Base-by-base conservation (phyloP, 2,797 vertebrate genomes). In the Zenarchopterus dispar region DNA sequence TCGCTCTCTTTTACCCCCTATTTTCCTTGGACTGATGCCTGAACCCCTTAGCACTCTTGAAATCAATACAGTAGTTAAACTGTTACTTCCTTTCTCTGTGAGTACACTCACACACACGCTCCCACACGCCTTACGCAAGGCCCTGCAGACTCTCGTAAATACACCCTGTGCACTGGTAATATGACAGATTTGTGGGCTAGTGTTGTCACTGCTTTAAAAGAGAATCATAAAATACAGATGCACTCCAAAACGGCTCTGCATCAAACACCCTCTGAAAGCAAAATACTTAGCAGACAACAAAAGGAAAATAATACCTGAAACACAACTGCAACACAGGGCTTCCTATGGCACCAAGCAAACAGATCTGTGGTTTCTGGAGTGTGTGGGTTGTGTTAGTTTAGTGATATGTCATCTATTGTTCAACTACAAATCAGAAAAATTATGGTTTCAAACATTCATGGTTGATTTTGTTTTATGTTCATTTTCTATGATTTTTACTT, bases 31-130 rank as follows among this genome's bases (percentile, higher is more conserved):
- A 82, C 73, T 67, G 78, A 73, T 21, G 79, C 85, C 80, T 85
- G 88, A 91, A 85, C 84, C 81, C 84, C 84, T 84, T 74, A 89
- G 80, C 90, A 77, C 84, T 82, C 63, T 45, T 77, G 64, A 84
- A 89, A 92, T 93, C 91, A 83, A 93, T 93, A 92, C 57, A 55
- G 79, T 78, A 90, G 91, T 92, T 92, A 91, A 92, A 92, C 85
- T 87, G 84, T 84, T 92, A 90, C 83, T 88, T 88, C 83, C 80
- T 76, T 72, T 85, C 72, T 65, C 65, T 79, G 71, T 62, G 55
- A 75, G 78, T 62, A 56, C 71, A 69, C 84, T 77, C 55, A 63
- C 61, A 62, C 45, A 33, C 66, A 51, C 41, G 22, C 57, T 44
- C 58, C 33, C 47, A 36, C 73, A 41, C 10, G 70, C 71, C 55